Conservation (phyloP, 2,113 vertebrate genomes). For the Gnathochromis pfefferi region DNA sequence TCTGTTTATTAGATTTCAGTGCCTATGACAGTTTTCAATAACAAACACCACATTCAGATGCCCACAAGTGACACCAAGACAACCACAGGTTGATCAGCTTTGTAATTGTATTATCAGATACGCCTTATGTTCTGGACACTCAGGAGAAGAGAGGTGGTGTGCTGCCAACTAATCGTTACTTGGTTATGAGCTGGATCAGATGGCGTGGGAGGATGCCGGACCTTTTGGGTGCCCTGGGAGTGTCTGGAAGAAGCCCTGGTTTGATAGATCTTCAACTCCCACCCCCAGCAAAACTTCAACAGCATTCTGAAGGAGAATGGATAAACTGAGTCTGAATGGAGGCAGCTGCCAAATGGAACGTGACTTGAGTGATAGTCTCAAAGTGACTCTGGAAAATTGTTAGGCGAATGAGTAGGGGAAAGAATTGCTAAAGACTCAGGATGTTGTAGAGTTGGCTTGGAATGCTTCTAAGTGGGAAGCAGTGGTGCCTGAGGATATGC, state of each 20-base stretch:
- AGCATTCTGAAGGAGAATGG: background rate
- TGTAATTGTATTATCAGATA: background rate
- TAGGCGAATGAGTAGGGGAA: background rate
- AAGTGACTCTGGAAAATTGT: background rate
- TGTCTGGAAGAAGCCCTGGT: background rate
- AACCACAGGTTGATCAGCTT: background rate
- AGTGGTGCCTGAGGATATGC: background rate
- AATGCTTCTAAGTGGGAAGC: background rate
- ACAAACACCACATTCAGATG: background rate
- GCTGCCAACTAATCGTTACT: background rate
- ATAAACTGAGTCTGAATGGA: background rate
- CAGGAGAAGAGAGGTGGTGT: background rate
- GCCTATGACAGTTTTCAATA: background rate
- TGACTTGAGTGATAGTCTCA: rapidly evolving
- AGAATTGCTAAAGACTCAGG: background rate
- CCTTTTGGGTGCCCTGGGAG: background rate
- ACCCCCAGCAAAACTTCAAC: background rate
- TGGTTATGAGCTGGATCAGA: background rate
- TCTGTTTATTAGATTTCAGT: background rate
- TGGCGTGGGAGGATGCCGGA: background rate
- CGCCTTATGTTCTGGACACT: background rate
- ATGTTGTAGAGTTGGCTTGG: background rate
- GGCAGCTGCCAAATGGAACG: background rate
- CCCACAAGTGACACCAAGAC: background rate
- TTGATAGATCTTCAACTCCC: background rate